Percentiles rank a stretch among this genome's conserved stretches.
phyloP scores from a whole-genome alignment of 2,888 invertebrate species.

The Sabatieria punctata region DNA sequence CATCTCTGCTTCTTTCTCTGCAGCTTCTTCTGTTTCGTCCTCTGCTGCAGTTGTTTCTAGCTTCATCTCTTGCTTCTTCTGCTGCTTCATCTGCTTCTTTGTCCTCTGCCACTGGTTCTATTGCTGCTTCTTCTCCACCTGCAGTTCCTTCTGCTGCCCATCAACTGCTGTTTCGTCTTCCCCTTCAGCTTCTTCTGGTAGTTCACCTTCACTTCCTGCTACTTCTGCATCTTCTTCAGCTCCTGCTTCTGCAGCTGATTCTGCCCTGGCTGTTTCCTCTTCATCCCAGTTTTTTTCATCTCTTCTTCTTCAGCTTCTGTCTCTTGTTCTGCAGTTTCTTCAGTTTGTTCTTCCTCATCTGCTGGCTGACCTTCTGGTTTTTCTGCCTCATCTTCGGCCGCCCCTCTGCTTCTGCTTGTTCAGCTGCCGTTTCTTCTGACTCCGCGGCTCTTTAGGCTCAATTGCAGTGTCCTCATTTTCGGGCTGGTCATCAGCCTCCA shows the following conservation, averaged over 20 bases:
- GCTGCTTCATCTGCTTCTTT: no score
- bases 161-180: neutral
- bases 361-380: no score
- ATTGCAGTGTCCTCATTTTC: no score
- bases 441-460: no score
- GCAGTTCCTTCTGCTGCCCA: neutral
- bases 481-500: no score
- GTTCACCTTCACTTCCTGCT: neutral
- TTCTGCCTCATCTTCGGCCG: neutral
- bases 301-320: neutral
- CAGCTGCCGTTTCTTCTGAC: no score
- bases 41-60: no score
- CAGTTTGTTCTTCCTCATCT: no score
- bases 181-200: neutral
- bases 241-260: neutral
- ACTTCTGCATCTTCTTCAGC: neutral
- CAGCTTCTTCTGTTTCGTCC: no score
- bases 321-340: neutral
- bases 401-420: no score
- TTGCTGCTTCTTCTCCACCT: neutral
- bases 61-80: no score
- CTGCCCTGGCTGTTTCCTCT: neutral
- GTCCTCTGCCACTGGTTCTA: neutral
- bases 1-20: no score
- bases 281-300: neutral